Base-by-base conservation (phyloP, 2,113 vertebrate genomes). In the Ceuthmochares aereus region DNA sequence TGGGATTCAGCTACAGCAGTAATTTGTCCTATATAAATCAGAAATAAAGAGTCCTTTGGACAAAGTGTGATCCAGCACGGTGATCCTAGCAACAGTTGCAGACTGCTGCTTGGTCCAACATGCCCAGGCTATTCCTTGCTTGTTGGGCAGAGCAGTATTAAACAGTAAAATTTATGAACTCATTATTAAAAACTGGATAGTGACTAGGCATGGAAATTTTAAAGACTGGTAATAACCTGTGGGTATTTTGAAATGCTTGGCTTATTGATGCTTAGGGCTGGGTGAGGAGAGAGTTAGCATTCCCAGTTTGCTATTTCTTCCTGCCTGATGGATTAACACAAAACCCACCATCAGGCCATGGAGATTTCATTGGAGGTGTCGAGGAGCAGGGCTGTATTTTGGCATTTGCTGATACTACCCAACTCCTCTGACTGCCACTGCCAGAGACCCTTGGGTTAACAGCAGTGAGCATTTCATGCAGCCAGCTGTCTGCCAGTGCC, bases 401-500 rank as follows among this genome's bases (percentile, higher is more conserved):
- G 66, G 22, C 11, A 40, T 58, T 69, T 76, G 67, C 32, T 77
- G 58, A n/a, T 66, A n/a, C 15, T 59, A 47, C 47, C 54, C 34
- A 40, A 13, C 32, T 72, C 32, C 27, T 51, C 54, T 63, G 52
- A 9, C 18, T 82, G 64, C 56, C 14, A 4, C 69, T 81, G 78
- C 25, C 64, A 62, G 77, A 67, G 16, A 14, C 29, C 5, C 43
- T 84, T 86, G 74, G 64, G 29, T 40, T 70, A 42, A 45, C 22
- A 75, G 82, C 77, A 79, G 3, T 9, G 34, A 52, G 18, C 3
- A 2, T n/a, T 75, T 91, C 21, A 5, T 59, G 54, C 42, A 84
- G 79, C 55, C 70, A 52, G 42, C 72, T 91, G 68, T 58, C 86
- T 84, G 77, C 74, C 82, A 49, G 69, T 90, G 63, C 43, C 49